phyloP scores from a whole-genome alignment of 2,797 vertebrate species.

The Takifugu rubripes region DNA sequence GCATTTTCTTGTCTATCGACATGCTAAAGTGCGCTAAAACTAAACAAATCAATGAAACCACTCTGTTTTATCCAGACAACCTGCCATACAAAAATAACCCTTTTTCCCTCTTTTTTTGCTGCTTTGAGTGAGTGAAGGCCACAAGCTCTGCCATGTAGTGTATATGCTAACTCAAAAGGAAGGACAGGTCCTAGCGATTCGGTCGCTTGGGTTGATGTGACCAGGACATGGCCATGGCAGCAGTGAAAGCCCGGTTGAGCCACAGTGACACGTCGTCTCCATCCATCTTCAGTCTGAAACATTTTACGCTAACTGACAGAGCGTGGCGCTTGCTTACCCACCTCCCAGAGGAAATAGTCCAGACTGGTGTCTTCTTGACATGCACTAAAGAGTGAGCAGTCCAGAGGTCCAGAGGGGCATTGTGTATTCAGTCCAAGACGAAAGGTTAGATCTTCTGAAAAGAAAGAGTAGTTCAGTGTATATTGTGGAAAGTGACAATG shows the following conservation, averaged over 20 bases:
- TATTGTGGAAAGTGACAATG: conserved; percentile 74
- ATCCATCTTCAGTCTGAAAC: conserved; percentile 80
- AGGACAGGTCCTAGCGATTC: conserved; percentile 75
- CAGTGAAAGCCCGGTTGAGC: conserved; percentile 76
- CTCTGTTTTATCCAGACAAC: conserved; percentile 40
- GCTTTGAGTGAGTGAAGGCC: conserved; percentile 70
- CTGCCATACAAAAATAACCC: conserved; percentile 28
- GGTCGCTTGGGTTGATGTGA: conserved; percentile 78
- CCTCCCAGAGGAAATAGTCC: conserved; percentile 79
- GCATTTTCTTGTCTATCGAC: conserved; percentile 11
- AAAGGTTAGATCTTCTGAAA: conserved; percentile 76
- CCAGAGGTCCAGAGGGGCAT: conserved; percentile 74
- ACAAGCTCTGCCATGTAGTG: conserved; percentile 73
- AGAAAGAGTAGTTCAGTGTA: conserved; percentile 70
- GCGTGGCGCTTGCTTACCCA: conserved; percentile 78
- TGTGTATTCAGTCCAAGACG: conserved; percentile 78
- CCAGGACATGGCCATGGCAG: conserved; percentile 77
- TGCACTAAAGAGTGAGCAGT: conserved; percentile 80
- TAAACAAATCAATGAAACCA: conserved; percentile 51
- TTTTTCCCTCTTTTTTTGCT: conserved; percentile 16
- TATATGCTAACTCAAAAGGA: conserved; percentile 78
- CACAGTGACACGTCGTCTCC: conserved; percentile 77
- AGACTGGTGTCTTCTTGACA: conserved; percentile 80
- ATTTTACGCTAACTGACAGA: conserved; percentile 81
- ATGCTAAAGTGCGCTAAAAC: conserved; percentile 17